Base-by-base conservation (phyloP, 2,797 vertebrate genomes). In the Cynodonichthys magdalenae region DNA sequence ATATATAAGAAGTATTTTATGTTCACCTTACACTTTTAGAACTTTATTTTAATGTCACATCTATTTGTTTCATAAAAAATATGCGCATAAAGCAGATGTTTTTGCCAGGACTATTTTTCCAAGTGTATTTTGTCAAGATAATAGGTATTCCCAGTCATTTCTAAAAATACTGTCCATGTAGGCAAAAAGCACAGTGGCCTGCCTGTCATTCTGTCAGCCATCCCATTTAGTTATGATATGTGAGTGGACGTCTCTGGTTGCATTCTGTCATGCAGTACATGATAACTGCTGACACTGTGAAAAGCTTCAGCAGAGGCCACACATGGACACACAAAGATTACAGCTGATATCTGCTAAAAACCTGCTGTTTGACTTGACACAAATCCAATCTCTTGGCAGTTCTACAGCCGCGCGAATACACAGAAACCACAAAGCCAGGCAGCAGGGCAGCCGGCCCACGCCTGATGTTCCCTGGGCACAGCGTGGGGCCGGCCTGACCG, bases 361-460 rank as follows among this genome's bases (percentile, higher is more conserved):
- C 80, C 81, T 67, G 75, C 81, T 77, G 83, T 71, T 71, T 36
- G 63, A 51, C 70, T 77, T 79, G 79, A 87, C 77, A 80, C 64
- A 63, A 78, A 82, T 76, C 79, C 85, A 86, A 83, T 82, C 82
- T 72, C 63, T 59, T 74, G 58, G 66, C 62, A 42, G 75, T 61
- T 78, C 59, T 63, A 69, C 54, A 31, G 69, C 71, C 63, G 63
- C 46, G 69, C 74, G 64, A 60, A 7, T 28, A 53, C 60, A 44
- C 67, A 60, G 67, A 76, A 84, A 75, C 63, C 82, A 68, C 70
- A 67, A 56, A 61, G 59, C 54, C 66, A 27, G 64, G 61, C 63
- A 4, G 67, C 24, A n/a, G 69, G 68, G 57, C 46, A 10, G 63
- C 48, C 65, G 5, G 60, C 70, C 76, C 62, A 66, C 59, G 69